Conservation (phyloP, 1,140 invertebrate genomes). For the Vanessa atalanta region DNA sequence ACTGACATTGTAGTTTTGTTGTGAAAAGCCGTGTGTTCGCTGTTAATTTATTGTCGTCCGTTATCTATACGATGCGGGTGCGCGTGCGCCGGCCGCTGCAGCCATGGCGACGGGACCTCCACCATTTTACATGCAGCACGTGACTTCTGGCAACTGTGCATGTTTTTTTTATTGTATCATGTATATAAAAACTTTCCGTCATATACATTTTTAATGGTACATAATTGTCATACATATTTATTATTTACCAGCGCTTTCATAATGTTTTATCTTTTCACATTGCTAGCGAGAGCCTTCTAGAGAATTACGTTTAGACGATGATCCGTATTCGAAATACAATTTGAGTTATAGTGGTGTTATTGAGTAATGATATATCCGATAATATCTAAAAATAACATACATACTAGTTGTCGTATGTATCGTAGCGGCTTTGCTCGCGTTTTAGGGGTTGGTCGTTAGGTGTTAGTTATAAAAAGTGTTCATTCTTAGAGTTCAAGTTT, state of each 20-base stretch:
- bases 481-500: too few species aligned
- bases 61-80: slow-evolving; percentile 70
- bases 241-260: background rate
- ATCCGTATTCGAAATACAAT: too few species aligned
- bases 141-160: slow-evolving; percentile 52
- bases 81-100: slow-evolving; percentile 50
- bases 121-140: slow-evolving; percentile 63
- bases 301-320: too few species aligned
- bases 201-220: background rate
- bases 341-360: too few species aligned
- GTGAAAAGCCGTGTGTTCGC: slow-evolving; percentile 65
- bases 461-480: too few species aligned
- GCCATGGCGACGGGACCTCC: slow-evolving; percentile 49
- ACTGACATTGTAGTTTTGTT: slow-evolving; percentile 59
- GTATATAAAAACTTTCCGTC: background rate
- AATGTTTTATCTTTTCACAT: background rate
- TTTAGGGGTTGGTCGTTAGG: too few species aligned
- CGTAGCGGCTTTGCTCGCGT: too few species aligned
- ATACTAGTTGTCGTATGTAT: too few species aligned
- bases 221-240: background rate
- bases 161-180: slow-evolving; percentile 25
- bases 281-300: too few species aligned
- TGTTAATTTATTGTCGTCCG: slow-evolving; percentile 69
- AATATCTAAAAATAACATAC: too few species aligned
- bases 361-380: too few species aligned